Base-by-base conservation (phyloP, 92 coral and sea anemone genomes). In the Bergia sp. region DNA sequence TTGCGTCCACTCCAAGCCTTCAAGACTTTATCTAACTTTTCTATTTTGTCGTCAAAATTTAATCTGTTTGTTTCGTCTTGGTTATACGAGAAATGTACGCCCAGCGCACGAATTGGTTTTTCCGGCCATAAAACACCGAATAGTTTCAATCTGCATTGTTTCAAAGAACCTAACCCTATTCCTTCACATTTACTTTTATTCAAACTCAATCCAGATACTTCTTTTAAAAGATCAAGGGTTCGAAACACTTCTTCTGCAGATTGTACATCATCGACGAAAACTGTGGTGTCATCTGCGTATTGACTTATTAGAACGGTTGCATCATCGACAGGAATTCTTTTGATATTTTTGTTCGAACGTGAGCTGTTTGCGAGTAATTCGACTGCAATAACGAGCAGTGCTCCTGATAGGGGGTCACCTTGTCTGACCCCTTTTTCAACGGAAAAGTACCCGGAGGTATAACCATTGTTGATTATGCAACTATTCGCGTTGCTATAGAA, bases 161-260 rank as follows among this genome's bases (percentile, higher is more conserved):
- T 77, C 18, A 20, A 77, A 42, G 37, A 18, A 37, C 58, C 61
- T 13, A 77, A 13, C 81, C 61, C 42, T 50, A 76, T 76, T 76
- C 80, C 80, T 8, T 76, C 80, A 16, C 80, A 76, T 76, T 76
- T 77, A 23, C 57, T 77, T 44, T 77, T 77, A 77, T 77, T 77
- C n/a, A 44, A 77, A 77, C 81, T 0, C 81, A 77, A 43, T 45
- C 81, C 57, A 16, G 81, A 77, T 45, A 44, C 38, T 21, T 77
- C 29, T 21, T 77, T 43, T 42, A 77, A 77, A 29, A 29, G 29
- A 29, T 29, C 29, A 29, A 29, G 29, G 29, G 29, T 29, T 29
- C 29, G 29, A 29, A 16, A 20, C 2, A 77, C 29, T 29, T 29
- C 81, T 11, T 77, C 61, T 45, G 64, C 58, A 3, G 81, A 77